Percentiles rank a stretch among this genome's conserved stretches.
Conservation (phyloP, 2,113 vertebrate species). For the Corvus moneduloides region DNA sequence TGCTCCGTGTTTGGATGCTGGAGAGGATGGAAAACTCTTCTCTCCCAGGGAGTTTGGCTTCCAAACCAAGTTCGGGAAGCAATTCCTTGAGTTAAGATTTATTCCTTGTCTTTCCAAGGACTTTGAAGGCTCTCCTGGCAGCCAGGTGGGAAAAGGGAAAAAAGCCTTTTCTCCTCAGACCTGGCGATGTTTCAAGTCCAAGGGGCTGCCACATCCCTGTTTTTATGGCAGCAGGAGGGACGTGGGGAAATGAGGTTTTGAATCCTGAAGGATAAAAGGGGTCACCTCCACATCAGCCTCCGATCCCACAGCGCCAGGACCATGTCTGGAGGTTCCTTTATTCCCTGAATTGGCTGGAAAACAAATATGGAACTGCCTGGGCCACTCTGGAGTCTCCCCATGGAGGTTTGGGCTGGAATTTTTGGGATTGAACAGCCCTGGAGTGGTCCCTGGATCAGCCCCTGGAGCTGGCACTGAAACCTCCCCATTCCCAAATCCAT, state of each 20-base stretch:
- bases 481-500: not conserved
- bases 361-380: not conserved
- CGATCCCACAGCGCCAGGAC: not conserved
- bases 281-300: not conserved
- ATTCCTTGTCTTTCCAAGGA: not conserved
- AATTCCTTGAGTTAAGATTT: constrained; percentile 6
- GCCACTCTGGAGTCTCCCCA: not conserved
- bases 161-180: not conserved
- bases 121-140: not conserved
- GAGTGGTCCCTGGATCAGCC: not conserved
- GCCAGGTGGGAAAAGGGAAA: not conserved
- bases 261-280: not conserved
- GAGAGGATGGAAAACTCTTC: not conserved
- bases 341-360: not conserved
- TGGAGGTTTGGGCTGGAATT: not conserved
- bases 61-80: not conserved
- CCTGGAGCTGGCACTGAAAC: not conserved
- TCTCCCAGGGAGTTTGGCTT: not conserved
- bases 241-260: not conserved
- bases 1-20: not conserved
- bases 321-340: not conserved
- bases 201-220: not conserved
- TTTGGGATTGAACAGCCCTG: not conserved
- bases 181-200: not conserved
- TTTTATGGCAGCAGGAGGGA: not conserved